phyloP scores from a whole-genome alignment of 2,113 vertebrate species.

The Sclerurus mexicanus region DNA sequence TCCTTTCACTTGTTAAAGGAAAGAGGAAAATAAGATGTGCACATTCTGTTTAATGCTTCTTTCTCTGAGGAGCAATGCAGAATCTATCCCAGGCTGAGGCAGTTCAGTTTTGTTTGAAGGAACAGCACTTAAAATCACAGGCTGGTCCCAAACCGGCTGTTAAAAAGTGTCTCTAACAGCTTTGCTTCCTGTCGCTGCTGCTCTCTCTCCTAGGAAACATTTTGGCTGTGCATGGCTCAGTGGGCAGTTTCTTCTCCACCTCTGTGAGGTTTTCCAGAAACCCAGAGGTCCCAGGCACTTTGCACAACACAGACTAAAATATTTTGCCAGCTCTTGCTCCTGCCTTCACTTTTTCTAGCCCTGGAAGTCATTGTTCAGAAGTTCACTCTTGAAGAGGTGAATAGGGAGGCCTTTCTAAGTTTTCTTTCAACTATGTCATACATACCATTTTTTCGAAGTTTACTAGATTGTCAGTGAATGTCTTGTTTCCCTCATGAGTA shows the following conservation, averaged over 20 bases:
- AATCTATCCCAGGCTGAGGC: neutral
- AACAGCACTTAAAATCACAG: conserved; percentile 20
- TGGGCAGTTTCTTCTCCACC: neutral
- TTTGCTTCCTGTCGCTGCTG: conserved; percentile 4
- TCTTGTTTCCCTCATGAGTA: conserved; percentile 98
- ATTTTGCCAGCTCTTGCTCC: neutral
- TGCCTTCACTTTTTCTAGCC: neutral
- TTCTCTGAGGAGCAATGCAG: conserved; percentile 16
- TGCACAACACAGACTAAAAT: neutral
- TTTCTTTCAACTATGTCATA: conserved; percentile 28
- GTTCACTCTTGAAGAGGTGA: neutral
- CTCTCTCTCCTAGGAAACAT: conserved; percentile 17
- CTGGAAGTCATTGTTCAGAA: neutral
- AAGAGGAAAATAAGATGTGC: conserved; percentile 46
- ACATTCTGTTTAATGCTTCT: conserved; percentile 5
- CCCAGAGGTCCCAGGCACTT: neutral
- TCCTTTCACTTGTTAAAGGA: neutral
- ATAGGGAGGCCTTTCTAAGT: neutral
- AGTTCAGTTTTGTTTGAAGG: neutral
- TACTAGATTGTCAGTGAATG: conserved; percentile 92
- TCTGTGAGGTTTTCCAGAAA: conserved; percentile 19
- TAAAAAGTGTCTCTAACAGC: neutral
- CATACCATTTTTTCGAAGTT: conserved; percentile 99
- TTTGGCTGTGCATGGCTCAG: neutral
- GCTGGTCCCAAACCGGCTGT: conserved; percentile 8